Evolutionary conservation across 64 coral and sea anemone genomes (phyloP), one percentile per base, ranked within the genome.

Genomic region (Actinia equina): DNA sequence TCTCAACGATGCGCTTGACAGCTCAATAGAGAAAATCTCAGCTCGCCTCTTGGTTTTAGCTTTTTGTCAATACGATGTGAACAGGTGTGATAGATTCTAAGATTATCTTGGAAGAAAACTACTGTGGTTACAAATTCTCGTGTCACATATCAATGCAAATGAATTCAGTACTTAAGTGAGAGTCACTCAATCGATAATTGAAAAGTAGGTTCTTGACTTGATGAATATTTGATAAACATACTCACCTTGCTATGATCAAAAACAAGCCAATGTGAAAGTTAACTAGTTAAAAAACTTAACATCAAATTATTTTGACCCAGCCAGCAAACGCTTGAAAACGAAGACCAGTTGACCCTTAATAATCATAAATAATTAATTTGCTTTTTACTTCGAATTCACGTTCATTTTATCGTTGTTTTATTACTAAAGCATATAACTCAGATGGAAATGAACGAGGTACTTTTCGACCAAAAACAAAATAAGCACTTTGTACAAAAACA

Each of bases 111-210:
- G 17, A 60, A 4, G 18, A 60, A 60, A 60, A 16, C 15, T 60
- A 60, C 59, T 65, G 62, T 20, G 62, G 62, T 65, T 65, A n/a
- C 19, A 23, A 23, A 5, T 23, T 65, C 5, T 20, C n/a, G n/a
- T 65, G 62, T 65, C 62, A 65, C 62, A 65, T 65, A 65, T 25
- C 62, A 65, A 25, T 65, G 62, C 62, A 65, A 65, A 65, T 65
- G 19, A 65, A 65, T 65, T n/a, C n/a, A n/a, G n/a, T 22, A 23
- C 2, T 65, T 65, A 10, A 65, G n/a, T 14, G 22, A 65, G 62
- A 65, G 22, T 65, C 22, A 65, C 6, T 65, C 19, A 22, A 16
- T 57, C 22, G 19, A 23, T 65, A 65, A 65, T 65, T 65, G 62
- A 20, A 65, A 65, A 65, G 62, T 65, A 65, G 20, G 19, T 23